phyloP scores from a whole-genome alignment of 92 coral and sea anemone species.

The Scolanthus callimorphus region DNA sequence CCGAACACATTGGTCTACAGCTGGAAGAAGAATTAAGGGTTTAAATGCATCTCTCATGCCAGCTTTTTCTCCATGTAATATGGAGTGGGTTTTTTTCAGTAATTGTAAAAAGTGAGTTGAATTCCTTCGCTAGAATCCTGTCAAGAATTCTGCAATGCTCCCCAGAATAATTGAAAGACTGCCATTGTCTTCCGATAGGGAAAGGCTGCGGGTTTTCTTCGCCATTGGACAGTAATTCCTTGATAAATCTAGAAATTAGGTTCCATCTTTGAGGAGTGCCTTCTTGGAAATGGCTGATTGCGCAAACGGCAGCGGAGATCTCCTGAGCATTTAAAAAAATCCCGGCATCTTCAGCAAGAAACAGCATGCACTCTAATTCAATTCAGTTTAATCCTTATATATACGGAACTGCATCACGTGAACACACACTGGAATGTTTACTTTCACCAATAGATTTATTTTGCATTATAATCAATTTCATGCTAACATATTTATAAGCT shows the following conservation, averaged over 20 bases:
- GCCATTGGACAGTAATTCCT: background rate
- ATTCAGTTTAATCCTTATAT: too few relatives aligned
- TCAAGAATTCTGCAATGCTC: background rate
- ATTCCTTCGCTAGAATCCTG: background rate
- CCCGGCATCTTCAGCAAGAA: too few relatives aligned
- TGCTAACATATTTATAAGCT: too few relatives aligned
- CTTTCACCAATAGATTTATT: too few relatives aligned
- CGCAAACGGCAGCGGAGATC: too few relatives aligned
- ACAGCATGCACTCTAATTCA: too few relatives aligned
- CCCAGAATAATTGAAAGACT: background rate
- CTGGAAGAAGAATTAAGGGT: background rate
- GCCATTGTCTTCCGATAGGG: background rate
- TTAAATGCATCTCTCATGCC: conserved; percentile 1
- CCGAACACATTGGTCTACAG: background rate
- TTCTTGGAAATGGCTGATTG: background rate
- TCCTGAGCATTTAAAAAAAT: too few relatives aligned
- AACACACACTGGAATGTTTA: too few relatives aligned
- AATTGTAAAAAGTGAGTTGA: background rate
- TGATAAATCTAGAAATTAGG: background rate
- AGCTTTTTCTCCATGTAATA: background rate
- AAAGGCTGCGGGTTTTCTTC: background rate
- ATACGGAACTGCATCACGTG: too few relatives aligned
- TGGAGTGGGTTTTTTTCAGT: too few relatives aligned
- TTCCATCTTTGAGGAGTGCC: background rate
- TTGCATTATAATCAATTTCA: too few relatives aligned